Conservation (phyloP, 2,113 vertebrate species). For the Poecilia latipinna region DNA sequence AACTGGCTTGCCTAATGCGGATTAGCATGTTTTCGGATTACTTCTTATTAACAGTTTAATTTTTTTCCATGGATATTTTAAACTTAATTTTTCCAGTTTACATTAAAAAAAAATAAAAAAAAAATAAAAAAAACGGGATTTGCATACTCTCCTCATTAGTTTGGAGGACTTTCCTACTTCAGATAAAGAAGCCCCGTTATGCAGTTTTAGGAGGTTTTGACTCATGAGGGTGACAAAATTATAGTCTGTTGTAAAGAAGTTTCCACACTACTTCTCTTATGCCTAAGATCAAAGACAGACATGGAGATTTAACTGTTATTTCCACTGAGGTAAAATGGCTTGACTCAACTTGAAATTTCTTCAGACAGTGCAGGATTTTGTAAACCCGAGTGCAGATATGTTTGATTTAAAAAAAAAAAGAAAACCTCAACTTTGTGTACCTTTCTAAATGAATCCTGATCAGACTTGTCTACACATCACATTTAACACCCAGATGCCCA, state of each 20-base stretch:
- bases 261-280: neutral
- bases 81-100: neutral
- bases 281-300: neutral
- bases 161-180: slow-evolving; percentile 5
- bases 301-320: neutral
- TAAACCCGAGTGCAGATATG: neutral
- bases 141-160: neutral
- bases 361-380: neutral
- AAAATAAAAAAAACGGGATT: too few relatives aligned
- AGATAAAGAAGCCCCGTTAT: neutral
- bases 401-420: neutral
- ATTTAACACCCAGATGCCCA: slow-evolving; percentile 15
- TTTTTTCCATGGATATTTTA: neutral
- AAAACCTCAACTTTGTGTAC: slow-evolving; percentile 6
- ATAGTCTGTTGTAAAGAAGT: neutral
- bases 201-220: neutral
- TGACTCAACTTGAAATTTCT: slow-evolving; percentile 10
- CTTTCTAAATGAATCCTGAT: slow-evolving; percentile 27
- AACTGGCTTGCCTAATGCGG: slow-evolving; percentile 41
- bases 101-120: neutral
- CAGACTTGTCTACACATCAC: slow-evolving; percentile 22
- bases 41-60: neutral
- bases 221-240: neutral
- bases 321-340: neutral
- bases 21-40: slow-evolving; percentile 49